Conservation (phyloP, 2,797 vertebrate species). For the Catharus ustulatus region DNA sequence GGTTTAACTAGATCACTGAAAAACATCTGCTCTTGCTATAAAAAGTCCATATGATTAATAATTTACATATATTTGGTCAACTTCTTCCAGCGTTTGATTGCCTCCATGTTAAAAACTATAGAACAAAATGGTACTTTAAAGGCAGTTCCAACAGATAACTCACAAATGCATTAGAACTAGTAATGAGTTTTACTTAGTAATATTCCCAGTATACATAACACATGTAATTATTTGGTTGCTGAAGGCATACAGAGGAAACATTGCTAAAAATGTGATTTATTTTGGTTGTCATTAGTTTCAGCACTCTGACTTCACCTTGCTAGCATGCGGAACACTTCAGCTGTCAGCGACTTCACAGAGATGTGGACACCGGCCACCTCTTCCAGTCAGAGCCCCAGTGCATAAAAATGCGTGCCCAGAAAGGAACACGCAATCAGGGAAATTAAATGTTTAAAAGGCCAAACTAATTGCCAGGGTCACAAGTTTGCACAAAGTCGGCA, state of each 20-base stretch:
- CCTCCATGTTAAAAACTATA: not conserved
- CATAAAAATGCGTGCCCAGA: not conserved
- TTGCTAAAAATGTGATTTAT: not conserved
- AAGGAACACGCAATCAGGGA: not conserved
- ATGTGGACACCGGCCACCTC: not conserved
- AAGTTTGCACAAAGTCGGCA: fast-evolving
- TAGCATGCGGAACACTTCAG: not conserved
- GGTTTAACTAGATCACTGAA: not conserved
- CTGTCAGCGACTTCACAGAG: not conserved
- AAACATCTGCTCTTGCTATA: not conserved
- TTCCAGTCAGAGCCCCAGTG: not conserved
- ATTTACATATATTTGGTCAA: not conserved
- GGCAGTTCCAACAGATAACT: not conserved
- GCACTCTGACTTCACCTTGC: not conserved
- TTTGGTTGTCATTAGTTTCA: not conserved
- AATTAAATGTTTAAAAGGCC: not conserved
- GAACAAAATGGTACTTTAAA: not conserved
- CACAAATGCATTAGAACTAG: not conserved
- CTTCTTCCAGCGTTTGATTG: not conserved
- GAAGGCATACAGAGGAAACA: not conserved
- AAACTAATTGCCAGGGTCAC: not conserved
- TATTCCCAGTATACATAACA: not conserved
- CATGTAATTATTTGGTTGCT: not conserved
- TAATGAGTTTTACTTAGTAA: not conserved
- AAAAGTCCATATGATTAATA: not conserved